Conservation (phyloP, 2,888 invertebrate species). For the Tetragonisca angustula region DNA sequence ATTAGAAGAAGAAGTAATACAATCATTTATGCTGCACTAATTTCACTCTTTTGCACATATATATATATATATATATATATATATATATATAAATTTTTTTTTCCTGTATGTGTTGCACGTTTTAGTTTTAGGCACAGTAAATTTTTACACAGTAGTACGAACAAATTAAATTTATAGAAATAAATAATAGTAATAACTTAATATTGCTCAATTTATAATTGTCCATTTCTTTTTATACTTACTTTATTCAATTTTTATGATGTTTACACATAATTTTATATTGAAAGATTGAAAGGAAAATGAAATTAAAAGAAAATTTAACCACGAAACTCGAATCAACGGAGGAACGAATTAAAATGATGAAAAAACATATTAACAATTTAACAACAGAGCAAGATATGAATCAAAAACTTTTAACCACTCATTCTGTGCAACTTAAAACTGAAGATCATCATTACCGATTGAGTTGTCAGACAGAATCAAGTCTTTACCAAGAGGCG, state of each 20-base stretch:
- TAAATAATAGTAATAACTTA: background rate
- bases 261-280: background rate
- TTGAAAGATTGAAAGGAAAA: conserved; percentile 84
- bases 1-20: conserved; percentile 85
- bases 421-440: conserved; percentile 89
- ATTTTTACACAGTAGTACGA: background rate
- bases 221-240: background rate
- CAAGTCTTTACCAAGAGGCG: conserved; percentile 84
- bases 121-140: background rate
- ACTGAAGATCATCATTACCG: conserved; percentile 88
- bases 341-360: conserved; percentile 83
- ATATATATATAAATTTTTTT: background rate
- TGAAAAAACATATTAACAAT: conserved; percentile 85
- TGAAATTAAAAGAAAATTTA: conserved; percentile 84
- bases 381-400: conserved; percentile 86
- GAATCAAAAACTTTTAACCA: conserved; percentile 88
- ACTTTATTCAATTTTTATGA: background rate
- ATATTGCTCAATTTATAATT: conserved; percentile 7
- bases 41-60: conserved; percentile 11
- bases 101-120: background rate
- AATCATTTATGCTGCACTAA: conserved; percentile 1
- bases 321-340: conserved; percentile 84
- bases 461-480: conserved; percentile 84
- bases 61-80: too few species aligned
- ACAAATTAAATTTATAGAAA: background rate